Evolutionary conservation across 2,888 invertebrate genomes (phyloP), one percentile per base, ranked within the genome.

Genomic region (Netelia virgata): DNA sequence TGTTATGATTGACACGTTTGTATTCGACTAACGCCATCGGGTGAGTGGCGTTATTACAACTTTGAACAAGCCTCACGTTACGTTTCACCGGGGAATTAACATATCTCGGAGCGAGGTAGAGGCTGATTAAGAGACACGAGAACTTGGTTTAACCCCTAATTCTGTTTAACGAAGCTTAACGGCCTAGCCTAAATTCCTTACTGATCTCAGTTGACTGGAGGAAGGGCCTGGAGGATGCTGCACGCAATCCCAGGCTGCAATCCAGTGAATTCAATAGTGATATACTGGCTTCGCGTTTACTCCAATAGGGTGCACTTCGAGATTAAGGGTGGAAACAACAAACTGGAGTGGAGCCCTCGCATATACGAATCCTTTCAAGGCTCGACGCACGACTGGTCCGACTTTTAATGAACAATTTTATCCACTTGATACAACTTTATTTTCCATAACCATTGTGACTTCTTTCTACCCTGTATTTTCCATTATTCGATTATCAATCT

Each of bases 141-240:
- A 82, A 76, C 64, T 53, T 20, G n/a, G 63, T 41, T 72, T 43
- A 66, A 55, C 28, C 61, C 8, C 36, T 55, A 75, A 64, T 63
- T 70, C 70, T 72, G 72, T 76, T 72, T 50, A 72, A 68, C 76
- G 53, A 76, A 84, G 76, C 84, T 80, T 63, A 68, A 76, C 47
- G 36, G 76, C 55, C 76, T 66, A 68, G 66, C 66, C 68, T 76
- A 76, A 68, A 84, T 84, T 80, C 80, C 82, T 59, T 43, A 18
- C 61, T 76, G 66, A 76, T 76, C 76, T 68, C 36, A 72, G 66
- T 20, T 8, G 72, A 76, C 53, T 72, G 59, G 66, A 83, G 69
- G 20, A 36, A 36, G 36, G 36, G 36, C 36, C 36, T 36, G 10
- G 68, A 18, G 69, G 23, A 61, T 70, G 36, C 57, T 41, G 57